Conservation (phyloP, 1,140 invertebrate genomes). For the Drosophila repleta region DNA sequence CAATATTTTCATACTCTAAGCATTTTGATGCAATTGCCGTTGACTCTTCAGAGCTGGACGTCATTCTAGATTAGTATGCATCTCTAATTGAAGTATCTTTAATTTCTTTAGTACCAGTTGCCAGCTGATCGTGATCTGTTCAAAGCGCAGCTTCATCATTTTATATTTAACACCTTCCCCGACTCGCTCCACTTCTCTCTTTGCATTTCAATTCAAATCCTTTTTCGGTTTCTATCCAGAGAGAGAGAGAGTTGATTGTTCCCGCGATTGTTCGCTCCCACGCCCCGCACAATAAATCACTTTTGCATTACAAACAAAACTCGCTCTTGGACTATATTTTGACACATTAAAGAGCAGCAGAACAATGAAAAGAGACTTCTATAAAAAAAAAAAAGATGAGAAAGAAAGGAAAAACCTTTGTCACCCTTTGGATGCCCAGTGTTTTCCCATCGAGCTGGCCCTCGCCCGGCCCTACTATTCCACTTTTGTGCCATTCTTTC, state of each 20-base stretch:
- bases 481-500: constrained; percentile 43
- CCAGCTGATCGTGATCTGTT: too few species aligned
- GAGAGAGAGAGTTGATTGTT: constrained; percentile 2
- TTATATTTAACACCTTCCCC: too few species aligned
- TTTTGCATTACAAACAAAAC: constrained; percentile 61
- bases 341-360: constrained; percentile 75
- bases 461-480: not conserved
- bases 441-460: not conserved
- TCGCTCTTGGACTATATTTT: constrained; percentile 71
- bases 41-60: too few species aligned
- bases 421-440: too few species aligned
- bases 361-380: constrained; percentile 47
- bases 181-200: not conserved
- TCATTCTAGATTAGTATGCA: too few species aligned
- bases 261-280: constrained; percentile 51
- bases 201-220: constrained; percentile 23
- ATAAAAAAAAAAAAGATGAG: not conserved
- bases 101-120: too few species aligned
- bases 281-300: constrained; percentile 75
- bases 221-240: not conserved
- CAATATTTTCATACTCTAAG: too few species aligned
- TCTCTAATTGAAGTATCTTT: too few species aligned
- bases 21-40: too few species aligned
- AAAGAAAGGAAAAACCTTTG: too few species aligned
- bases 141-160: too few species aligned